These are phyloP conservation scores for Dendrolimus houi DNA, from an alignment of 2,888 invertebrate genomes.

Conservation along the genomic window DNA sequence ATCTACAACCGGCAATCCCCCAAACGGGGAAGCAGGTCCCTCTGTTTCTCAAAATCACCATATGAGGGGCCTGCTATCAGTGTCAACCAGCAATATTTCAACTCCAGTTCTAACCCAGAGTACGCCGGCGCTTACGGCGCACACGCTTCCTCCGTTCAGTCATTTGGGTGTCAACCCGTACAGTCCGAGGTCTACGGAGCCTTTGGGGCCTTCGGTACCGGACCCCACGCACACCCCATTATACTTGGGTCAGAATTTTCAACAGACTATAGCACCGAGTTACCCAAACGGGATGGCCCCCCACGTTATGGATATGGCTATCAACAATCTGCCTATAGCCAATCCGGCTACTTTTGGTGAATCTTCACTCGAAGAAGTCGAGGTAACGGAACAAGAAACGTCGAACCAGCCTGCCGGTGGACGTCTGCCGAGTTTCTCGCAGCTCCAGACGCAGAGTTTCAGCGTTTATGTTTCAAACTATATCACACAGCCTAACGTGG, in stretches of 20 bases:
- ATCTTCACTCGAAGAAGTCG: slow-evolving; percentile 64
- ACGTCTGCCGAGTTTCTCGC: slow-evolving; percentile 81
- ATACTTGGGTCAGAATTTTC: slow-evolving; percentile 78
- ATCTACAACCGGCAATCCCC: slow-evolving; percentile 85
- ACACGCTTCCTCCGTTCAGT: slow-evolving; percentile 76
- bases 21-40: slow-evolving; percentile 98
- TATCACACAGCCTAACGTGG: slow-evolving; percentile 83
- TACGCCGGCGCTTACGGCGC: slow-evolving; percentile 72
- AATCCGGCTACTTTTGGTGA: slow-evolving; percentile 92
- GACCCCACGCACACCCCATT: slow-evolving; percentile 77
- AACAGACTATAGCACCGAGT: slow-evolving; percentile 78
- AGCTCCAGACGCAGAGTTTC: slow-evolving; percentile 77
- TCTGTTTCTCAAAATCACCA: slow-evolving; percentile 89
- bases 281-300: slow-evolving; percentile 92
- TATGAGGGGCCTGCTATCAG: slow-evolving; percentile 94
- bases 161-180: slow-evolving; percentile 77
- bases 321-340: slow-evolving; percentile 80
- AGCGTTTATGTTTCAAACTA: slow-evolving; percentile 76
- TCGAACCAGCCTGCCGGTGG: slow-evolving; percentile 49
- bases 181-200: slow-evolving; percentile 77
- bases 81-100: slow-evolving; percentile 83
- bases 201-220: slow-evolving; percentile 76
- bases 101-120: slow-evolving; percentile 73
- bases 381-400: slow-evolving; percentile 67
- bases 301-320: slow-evolving; percentile 88